Conservation (phyloP, 2,888 invertebrate genomes). For the Oxystoma pomonae region DNA sequence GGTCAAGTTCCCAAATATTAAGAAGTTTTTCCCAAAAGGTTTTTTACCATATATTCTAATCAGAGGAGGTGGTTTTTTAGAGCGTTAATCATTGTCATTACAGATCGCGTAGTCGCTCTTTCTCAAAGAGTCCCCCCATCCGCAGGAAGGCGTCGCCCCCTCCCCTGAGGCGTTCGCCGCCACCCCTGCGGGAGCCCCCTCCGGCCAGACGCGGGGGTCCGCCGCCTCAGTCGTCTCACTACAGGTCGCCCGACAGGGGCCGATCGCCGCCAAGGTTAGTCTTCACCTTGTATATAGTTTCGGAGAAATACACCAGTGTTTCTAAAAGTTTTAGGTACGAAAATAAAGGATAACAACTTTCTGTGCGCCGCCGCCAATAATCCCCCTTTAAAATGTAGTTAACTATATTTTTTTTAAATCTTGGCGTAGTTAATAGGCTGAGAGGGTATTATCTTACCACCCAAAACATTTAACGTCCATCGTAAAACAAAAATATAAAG, state of each 20-base stretch:
- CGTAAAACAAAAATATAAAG: too few relatives aligned
- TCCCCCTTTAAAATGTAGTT: too few relatives aligned
- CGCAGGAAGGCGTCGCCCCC: constrained; percentile 44
- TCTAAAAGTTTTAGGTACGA: too few relatives aligned
- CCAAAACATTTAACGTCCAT: too few relatives aligned
- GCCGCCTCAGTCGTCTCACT: constrained; percentile 38
- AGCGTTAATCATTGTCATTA: constrained; percentile 27
- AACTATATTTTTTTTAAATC: too few relatives aligned
- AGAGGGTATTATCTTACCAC: too few relatives aligned
- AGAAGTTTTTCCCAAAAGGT: too few relatives aligned
- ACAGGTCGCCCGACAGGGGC: constrained; percentile 47
- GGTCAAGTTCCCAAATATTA: too few relatives aligned
- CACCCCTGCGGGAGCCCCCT: constrained; percentile 26
- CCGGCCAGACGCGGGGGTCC: constrained; percentile 38
- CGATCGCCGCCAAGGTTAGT: constrained; percentile 44
- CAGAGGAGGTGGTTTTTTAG: background rate
- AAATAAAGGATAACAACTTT: too few relatives aligned
- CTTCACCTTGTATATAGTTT: background rate
- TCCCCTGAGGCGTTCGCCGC: constrained; percentile 39
- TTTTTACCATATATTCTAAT: too few relatives aligned
- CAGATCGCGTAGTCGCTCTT: constrained; percentile 64
- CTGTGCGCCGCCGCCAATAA: too few relatives aligned
- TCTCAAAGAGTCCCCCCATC: constrained; percentile 54
- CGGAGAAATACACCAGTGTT: background rate
- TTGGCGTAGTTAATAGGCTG: too few relatives aligned